Evolutionary conservation across 2,888 invertebrate genomes (phyloP).

Genomic region (Platycheirus albimanus): DNA sequence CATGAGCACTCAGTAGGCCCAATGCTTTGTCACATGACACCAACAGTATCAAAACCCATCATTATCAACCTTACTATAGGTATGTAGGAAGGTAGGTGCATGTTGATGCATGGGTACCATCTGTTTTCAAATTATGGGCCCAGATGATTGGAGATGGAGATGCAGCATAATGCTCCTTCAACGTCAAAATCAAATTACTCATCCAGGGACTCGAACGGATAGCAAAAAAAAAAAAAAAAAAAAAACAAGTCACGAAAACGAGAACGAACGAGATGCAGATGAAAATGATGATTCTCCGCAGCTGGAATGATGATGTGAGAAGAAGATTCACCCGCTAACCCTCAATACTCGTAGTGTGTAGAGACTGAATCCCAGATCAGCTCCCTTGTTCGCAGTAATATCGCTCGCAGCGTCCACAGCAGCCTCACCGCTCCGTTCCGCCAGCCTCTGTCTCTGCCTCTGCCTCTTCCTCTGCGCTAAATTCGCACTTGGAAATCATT

Average conservation of each 20-base stretch:
- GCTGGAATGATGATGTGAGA: constrained; percentile 37
- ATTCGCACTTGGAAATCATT: constrained; percentile 66
- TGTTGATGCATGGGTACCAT: constrained; percentile 4
- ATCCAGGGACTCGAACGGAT: constrained; percentile 25
- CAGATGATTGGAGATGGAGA: constrained; percentile 32
- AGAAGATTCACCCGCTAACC: constrained; percentile 25
- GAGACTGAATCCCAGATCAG: constrained; percentile 6
- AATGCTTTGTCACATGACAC: constrained; percentile 63
- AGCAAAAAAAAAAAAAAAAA: no score
- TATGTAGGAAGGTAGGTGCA: background rate
- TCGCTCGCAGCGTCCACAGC: constrained; percentile 25
- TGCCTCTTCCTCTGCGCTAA: constrained; percentile 4
- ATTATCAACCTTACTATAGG: constrained; percentile 8
- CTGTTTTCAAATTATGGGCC: constrained; percentile 38
- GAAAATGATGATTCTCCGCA: constrained; percentile 42
- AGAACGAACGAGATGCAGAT: constrained; percentile 62
- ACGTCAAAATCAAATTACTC: constrained; percentile 56
- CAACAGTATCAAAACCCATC: constrained; percentile 27
- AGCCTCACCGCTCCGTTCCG: no score
- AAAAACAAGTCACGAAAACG: no score
- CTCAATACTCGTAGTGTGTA: background rate
- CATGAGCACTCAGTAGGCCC: constrained; percentile 56
- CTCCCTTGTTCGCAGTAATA: no score
- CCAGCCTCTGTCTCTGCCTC: constrained; percentile 5
- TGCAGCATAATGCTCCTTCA: background rate